Conservation (phyloP, 2,113 vertebrate species). For the Excalfactoria chinensis region DNA sequence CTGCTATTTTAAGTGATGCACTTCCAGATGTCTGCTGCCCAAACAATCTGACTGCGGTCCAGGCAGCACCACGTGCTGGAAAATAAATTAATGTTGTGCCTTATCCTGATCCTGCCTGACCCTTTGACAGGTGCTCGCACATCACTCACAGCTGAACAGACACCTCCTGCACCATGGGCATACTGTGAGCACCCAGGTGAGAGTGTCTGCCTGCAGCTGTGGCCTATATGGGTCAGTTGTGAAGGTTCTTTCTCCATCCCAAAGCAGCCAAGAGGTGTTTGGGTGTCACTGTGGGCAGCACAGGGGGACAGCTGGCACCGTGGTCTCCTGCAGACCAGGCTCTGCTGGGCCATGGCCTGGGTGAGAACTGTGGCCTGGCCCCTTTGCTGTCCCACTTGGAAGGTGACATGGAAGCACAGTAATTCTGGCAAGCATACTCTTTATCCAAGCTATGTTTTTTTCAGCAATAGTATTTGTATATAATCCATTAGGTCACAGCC, state of each 20-base stretch:
- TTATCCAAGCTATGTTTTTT: not conserved
- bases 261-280: rapidly evolving
- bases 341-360: not conserved
- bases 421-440: not conserved
- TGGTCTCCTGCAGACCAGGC: not conserved
- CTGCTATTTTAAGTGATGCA: rapidly evolving
- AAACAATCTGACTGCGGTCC: rapidly evolving
- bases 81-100: not conserved
- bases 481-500: no score
- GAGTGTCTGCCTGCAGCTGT: not conserved
- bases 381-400: not conserved
- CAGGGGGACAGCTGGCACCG: not conserved
- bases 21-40: not conserved
- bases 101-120: rapidly evolving
- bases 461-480: no score
- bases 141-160: rapidly evolving
- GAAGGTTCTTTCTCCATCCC: rapidly evolving
- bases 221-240: not conserved
- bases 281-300: rapidly evolving
- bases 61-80: not conserved
- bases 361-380: not conserved
- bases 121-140: rapidly evolving
- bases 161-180: rapidly evolving
- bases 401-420: no score
- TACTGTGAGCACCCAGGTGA: not conserved